A percentile compares a stretch with the other conserved stretches of the same genome.
Evolutionary conservation across 2,113 vertebrate genomes (phyloP).

Genomic region (Murina feae): DNA sequence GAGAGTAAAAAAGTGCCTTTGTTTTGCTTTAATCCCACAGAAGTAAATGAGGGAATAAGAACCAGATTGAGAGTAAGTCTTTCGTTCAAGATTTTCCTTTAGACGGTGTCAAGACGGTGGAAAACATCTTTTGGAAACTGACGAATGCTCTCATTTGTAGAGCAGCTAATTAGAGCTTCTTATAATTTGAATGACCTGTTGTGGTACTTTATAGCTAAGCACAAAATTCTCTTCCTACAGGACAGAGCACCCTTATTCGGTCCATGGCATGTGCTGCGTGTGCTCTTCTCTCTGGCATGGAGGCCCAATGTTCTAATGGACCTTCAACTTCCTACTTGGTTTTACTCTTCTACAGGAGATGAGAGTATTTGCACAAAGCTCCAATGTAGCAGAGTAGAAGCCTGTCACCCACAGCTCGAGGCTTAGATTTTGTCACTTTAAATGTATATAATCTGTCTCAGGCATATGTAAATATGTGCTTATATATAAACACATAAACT

Average conservation of each 20-base stretch:
- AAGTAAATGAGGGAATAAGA: constrained; percentile 66
- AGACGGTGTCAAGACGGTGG: constrained; percentile 23
- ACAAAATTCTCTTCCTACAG: neutral
- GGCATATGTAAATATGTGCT: neutral
- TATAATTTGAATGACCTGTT: constrained; percentile 27
- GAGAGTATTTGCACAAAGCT: neutral
- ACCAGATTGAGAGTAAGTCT: constrained; percentile 52
- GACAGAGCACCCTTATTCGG: neutral
- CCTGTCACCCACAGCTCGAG: neutral
- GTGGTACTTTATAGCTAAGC: constrained; percentile 10
- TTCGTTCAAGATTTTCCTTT: constrained; percentile 51
- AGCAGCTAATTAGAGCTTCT: constrained; percentile 44
- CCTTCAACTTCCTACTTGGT: neutral
- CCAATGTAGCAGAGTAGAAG: neutral
- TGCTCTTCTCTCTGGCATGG: neutral
- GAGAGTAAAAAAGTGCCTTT: constrained; percentile 19
- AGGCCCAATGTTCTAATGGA: neutral
- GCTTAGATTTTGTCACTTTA: neutral
- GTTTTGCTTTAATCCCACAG: constrained; percentile 57
- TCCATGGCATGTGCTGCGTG: neutral
- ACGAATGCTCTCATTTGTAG: constrained; percentile 55
- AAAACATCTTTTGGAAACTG: constrained; percentile 45
- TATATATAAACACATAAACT: neutral
- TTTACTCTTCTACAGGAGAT: neutral
- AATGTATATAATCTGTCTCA: neutral